Base-by-base conservation (phyloP, 2,888 invertebrate species). In the Meghimatium bilineatum region DNA sequence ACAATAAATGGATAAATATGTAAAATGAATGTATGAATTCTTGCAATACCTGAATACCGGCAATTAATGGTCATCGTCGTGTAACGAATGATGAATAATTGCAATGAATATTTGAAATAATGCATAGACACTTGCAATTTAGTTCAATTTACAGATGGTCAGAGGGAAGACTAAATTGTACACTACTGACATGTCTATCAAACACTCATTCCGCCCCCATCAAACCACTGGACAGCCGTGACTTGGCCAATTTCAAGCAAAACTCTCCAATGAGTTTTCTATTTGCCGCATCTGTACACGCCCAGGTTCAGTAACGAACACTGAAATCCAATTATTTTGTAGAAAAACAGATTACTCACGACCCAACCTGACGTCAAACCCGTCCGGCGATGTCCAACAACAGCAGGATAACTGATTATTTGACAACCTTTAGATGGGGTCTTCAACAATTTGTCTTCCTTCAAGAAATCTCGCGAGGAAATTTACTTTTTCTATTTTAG, bases 231-330 rank as follows among this genome's bases (percentile, higher is more conserved):
- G 44, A 29, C 72, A 72, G 32, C 20, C 52, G 52, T 74, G 34
- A 74, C 74, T 32, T 74, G 20, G 26, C 23, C 74, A 74, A 32
- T 44, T 29, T 10, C 44, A 36, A 74, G 49, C 49, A 74, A 32
- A 52, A 32, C 52, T 38, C 34, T 44, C 32, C 23, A 49, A 52
- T 5, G 3, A 74, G n/a, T 32, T n/a, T 23, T 20, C 52, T 74
- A 49, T 74, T 74, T 32, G 32, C 32, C 52, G 29, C 74, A 17
- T 32, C 52, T 2, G 34, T 5, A 36, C 63, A 63, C 38, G 77
- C 36, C 36, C 63, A 63, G 29, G 60, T n/a, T 36, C 60, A 36
- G 38, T 77, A 63, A 77, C 36, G 63, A 77, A 77, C 75, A 26
- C 56, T n/a, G 23, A 52, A 23, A 75, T 56, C 56, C 36, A 34